Evolutionary conservation across 2,113 vertebrate genomes (phyloP), one percentile per base, ranked within the genome.

Genomic region (Pterocles burchelli): DNA sequence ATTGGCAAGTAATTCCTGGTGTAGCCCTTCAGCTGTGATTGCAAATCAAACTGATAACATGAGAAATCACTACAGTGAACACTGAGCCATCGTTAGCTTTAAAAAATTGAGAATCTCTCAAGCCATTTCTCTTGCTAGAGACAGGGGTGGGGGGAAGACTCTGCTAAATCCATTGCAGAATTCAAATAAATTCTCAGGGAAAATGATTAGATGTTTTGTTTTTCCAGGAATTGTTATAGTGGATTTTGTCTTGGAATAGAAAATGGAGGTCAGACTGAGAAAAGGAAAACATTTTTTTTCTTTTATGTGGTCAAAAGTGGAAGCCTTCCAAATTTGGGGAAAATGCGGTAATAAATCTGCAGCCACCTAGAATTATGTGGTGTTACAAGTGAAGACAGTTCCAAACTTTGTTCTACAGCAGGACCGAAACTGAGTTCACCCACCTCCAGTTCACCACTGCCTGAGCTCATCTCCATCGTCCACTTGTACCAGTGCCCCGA

Each of bases 311-410:
- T 92, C 85, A 86, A 57, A 83, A 80, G 79, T 93, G 85, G 93
- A 94, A 96, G 65, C 33, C 34, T 95, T 94, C 95, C 95, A 93
- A 90, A 93, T 65, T 84, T 81, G 74, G 61, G 61, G 73, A 92
- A 92, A 96, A 92, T 78, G 34, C 25, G 38, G 76, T 93, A 94
- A 93, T 92, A 96, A 96, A 96, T 96, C 88, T 85, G 80, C 66
- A 96, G 83, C 92, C 90, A 90, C 84, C 83, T 96, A 89, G 83
- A 96, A 89, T 92, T 96, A 95, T 86, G 80, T 93, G 86, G 93
- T 94, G 95, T 78, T 96, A 89, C 90, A 94, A 94, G 93, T 88
- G 90, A 93, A 87, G 95, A 96, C 92, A 93, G 66, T 88, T 96
- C 88, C 84, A 94, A 89, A 79, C 49, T 90, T 96, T 3, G 10